Percentiles rank a stretch among this genome's conserved stretches.
Conservation (phyloP, 2,797 vertebrate species). For the Danio choprae region DNA sequence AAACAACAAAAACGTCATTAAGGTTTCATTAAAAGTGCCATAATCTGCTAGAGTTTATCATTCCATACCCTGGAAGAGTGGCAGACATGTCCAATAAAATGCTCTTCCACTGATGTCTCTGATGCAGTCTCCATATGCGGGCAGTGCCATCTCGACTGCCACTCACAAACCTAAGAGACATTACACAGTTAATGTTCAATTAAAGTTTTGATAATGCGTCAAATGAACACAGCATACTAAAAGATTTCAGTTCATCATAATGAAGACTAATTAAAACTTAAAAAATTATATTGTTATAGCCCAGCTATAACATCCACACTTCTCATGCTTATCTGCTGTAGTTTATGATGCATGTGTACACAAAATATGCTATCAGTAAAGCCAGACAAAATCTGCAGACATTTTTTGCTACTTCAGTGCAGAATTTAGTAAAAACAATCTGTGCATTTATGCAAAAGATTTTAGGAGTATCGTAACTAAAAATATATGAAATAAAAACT, state of each 20-base stretch:
- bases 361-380: no score
- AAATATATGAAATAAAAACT: no score
- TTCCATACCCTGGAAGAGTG: conserved; percentile 85
- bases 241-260: no score
- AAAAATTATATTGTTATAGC: neutral
- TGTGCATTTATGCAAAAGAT: no score
- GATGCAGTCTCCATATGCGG: conserved; percentile 91
- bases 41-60: neutral
- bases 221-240: no score
- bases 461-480: no score
- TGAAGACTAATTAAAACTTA: neutral
- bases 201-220: no score
- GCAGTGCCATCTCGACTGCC: conserved; percentile 97
- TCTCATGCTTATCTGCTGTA: neutral
- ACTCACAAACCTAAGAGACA: conserved; percentile 88
- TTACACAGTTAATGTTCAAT: neutral
- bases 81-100: conserved; percentile 92
- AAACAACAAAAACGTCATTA: neutral
- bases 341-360: no score
- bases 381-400: no score
- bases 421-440: no score
- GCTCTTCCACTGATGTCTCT: conserved; percentile 90
- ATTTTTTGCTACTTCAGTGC: no score
- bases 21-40: neutral
- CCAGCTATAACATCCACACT: neutral